Evolutionary conservation across 2,113 vertebrate genomes (phyloP).

Genomic region (Dipodomys spectabilis): DNA sequence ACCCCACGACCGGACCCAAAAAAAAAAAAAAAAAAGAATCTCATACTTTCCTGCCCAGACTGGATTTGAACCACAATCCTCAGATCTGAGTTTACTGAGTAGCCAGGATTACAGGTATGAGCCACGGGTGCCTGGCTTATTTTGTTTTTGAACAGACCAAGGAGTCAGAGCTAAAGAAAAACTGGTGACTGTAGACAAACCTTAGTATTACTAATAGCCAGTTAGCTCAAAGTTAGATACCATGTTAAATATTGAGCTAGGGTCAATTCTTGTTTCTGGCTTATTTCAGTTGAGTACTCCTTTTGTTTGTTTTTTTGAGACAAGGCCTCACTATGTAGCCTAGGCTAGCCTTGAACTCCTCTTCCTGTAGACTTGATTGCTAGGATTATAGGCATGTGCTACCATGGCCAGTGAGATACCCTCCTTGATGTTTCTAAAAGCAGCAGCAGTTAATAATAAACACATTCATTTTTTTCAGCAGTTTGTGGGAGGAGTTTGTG

Average conservation of each 20-base stretch:
- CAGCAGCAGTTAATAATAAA: background rate
- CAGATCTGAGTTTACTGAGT: background rate
- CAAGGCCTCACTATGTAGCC: no score
- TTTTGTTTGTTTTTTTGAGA: no score
- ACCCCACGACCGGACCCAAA: no score
- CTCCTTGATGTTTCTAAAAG: background rate
- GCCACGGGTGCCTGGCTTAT: no score
- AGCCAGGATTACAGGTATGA: no score
- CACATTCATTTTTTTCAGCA: background rate
- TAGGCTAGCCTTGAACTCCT: no score
- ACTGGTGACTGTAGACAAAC: background rate
- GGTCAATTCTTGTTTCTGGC: conserved; percentile 5
- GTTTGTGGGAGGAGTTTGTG: background rate
- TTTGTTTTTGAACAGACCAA: conserved; percentile 24
- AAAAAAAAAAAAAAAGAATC: no score
- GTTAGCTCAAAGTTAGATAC: background rate
- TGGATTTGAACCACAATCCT: no score
- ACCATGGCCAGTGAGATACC: no score
- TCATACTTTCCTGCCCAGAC: no score
- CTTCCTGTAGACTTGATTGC: no score
- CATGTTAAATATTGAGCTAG: conserved; percentile 5
- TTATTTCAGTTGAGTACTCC: background rate
- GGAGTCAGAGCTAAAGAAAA: background rate
- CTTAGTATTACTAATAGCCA: background rate
- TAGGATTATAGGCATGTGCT: no score